Evolutionary conservation across 2,797 vertebrate species (phyloP).

Genomic region (Cirrhinus molitorella): DNA sequence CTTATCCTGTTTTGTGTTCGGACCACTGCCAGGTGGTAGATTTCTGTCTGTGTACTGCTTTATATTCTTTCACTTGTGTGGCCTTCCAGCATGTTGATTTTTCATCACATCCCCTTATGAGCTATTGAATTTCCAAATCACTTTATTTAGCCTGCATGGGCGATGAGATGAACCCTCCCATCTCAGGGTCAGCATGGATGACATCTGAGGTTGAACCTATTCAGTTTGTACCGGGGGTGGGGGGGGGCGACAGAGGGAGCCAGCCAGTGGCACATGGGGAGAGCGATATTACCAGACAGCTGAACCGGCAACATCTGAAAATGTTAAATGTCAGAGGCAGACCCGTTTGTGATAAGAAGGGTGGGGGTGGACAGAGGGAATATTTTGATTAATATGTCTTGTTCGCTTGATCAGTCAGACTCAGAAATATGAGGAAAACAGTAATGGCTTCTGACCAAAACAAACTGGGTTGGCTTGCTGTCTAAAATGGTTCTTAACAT

Average conservation of each 20-base stretch:
- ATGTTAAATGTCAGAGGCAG: slow-evolving; percentile 60
- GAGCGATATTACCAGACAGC: slow-evolving; percentile 55
- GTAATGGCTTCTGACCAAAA: slow-evolving; percentile 40
- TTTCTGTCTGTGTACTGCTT: slow-evolving; percentile 10
- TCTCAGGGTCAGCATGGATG: slow-evolving; percentile 24
- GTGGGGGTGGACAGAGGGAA: not conserved
- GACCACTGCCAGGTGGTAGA: slow-evolving; percentile 9
- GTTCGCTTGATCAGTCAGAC: not conserved
- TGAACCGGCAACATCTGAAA: slow-evolving; percentile 61
- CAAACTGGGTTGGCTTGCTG: not conserved
- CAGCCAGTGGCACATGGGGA: slow-evolving; percentile 14
- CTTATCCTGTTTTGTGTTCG: slow-evolving; percentile 1
- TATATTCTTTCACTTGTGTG: slow-evolving; percentile 11
- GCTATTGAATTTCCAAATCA: slow-evolving; percentile 39
- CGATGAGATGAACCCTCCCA: slow-evolving; percentile 8
- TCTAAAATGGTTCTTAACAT: slow-evolving; percentile 42
- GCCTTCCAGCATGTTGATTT: slow-evolving; percentile 38
- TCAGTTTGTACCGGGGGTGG: not conserved
- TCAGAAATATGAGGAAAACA: slow-evolving; percentile 32
- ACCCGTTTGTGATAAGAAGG: slow-evolving; percentile 32
- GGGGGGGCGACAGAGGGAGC: slow-evolving; percentile 15
- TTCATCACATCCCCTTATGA: slow-evolving; percentile 29
- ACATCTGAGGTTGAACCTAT: slow-evolving; percentile 39
- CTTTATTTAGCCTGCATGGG: slow-evolving; percentile 35
- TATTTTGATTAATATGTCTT: slow-evolving; percentile 2